Evolutionary conservation across 2,888 invertebrate genomes (phyloP).

Genomic region (Mycalesis mineus): DNA sequence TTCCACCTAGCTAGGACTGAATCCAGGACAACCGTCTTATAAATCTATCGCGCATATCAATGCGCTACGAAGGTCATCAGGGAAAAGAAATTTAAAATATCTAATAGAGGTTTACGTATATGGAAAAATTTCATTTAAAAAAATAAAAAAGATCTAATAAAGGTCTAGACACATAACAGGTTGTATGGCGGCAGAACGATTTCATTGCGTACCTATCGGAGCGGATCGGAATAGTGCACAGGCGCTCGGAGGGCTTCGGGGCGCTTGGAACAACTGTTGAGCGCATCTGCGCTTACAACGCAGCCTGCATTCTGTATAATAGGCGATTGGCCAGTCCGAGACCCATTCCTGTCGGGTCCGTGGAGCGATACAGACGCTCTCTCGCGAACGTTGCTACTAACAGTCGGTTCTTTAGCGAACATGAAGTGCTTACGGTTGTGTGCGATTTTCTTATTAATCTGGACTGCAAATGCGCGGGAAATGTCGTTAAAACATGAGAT

Average conservation of each 20-base stretch:
- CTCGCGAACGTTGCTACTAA: conserved; percentile 9
- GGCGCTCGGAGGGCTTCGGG: conserved; percentile 29
- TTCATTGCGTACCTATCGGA: neutral
- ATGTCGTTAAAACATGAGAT: conserved; percentile 44
- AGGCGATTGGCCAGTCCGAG: conserved; percentile 33
- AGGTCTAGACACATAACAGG: neutral
- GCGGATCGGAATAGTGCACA: neutral
- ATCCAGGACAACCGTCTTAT: too few species aligned
- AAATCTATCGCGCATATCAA: too few species aligned
- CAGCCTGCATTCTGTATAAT: conserved; percentile 40
- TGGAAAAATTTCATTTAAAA: too few species aligned
- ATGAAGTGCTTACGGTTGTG: conserved; percentile 50
- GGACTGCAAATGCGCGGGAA: conserved; percentile 44
- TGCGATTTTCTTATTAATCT: conserved; percentile 40
- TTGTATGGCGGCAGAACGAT: neutral
- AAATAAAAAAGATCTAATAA: too few species aligned
- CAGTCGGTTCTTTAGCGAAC: conserved; percentile 31
- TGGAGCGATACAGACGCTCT: conserved; percentile 36
- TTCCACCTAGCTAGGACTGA: too few species aligned
- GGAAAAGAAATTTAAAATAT: too few species aligned
- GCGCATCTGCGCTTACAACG: conserved; percentile 58
- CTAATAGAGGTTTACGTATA: too few species aligned
- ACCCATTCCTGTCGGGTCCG: conserved; percentile 45
- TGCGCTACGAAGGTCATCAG: too few species aligned
- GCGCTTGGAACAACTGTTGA: conserved; percentile 64